Base-by-base conservation (phyloP, 2,797 vertebrate species). In the Myiothlypis coronata region DNA sequence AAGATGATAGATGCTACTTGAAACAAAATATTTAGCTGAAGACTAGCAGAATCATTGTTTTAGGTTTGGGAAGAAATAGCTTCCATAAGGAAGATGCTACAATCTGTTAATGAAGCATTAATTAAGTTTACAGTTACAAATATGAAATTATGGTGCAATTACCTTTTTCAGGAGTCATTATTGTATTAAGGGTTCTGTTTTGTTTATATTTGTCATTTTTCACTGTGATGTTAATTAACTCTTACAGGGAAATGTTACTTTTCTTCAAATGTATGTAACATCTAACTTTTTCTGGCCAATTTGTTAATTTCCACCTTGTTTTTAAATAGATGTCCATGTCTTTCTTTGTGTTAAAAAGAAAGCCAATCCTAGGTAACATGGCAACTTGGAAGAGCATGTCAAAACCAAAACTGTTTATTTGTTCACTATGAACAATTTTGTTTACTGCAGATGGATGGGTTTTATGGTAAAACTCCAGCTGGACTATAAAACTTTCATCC, bases 1-100 rank as follows among this genome's bases (percentile, higher is more conserved):
- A 83, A 89, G 72, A 71, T 91, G 72, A 95, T 88, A 82, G 72
- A 94, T 96, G 55, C 19, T 91, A 10, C 64, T 93, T 93, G 56
- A 93, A 92, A 86, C 27, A 71, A 89, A 94, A 81, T 69, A 39
- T 56, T 92, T 89, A 89, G 64, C 68, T 83, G 89, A 89, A 80
- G 47, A 81, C 22, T 44, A 34, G 34, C 24, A 55, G 69, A 92
- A 87, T 86, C 27, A 37, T 16, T 83, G 27, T 8, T 93, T 86
- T 63, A 65, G 65, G 32, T 83, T 87, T 88, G 35, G 37, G 47
- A 89, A 95, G 69, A 86, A 86, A 46, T 79, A 43, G 30, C 21
- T 28, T 93, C 65, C 27, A 2, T 63, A 60, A 75, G 50, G 53
- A 85, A 78, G 57, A 55, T 55, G 17, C 14, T 74, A 55, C 59